These are phyloP conservation scores for Orthosia gracilis DNA, from an alignment of 2,888 invertebrate species.

Conservation along the genomic window DNA sequence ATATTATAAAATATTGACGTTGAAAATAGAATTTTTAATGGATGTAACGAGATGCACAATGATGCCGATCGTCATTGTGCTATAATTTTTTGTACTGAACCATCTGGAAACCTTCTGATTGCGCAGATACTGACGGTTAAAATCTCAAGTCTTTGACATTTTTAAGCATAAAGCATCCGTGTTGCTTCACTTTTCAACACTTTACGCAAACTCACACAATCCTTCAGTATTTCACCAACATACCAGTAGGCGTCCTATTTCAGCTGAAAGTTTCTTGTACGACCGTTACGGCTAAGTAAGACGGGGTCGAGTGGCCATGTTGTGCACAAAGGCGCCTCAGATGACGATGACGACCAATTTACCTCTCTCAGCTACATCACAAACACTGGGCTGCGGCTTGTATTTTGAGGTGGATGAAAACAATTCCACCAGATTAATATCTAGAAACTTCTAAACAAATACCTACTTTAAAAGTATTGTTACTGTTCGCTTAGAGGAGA, in stretches of 20 bases:
- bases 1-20: no score
- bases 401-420: slow-evolving; percentile 9
- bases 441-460: neutral
- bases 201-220: neutral
- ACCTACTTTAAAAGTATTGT: no score
- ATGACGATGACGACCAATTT: slow-evolving; percentile 74
- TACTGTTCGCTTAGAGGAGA: no score
- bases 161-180: no score
- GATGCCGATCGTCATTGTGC: no score
- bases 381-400: slow-evolving; percentile 26
- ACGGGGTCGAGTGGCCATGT: slow-evolving; percentile 70
- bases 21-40: no score
- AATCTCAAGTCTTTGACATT: no score
- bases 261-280: slow-evolving; percentile 12
- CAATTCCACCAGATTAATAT: neutral
- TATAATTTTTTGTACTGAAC: no score
- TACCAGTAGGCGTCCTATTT: neutral
- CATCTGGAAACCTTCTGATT: no score
- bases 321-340: slow-evolving; percentile 72
- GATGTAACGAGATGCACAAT: no score
- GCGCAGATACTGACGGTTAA: no score
- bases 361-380: slow-evolving; percentile 61
- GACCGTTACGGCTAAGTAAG: slow-evolving; percentile 33
- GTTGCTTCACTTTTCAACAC: neutral
- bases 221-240: neutral